Percentiles rank a stretch among this genome's conserved stretches.
These are phyloP conservation scores for Microtus ochrogaster DNA, from an alignment of 2,113 vertebrate species.

Conservation along the genomic window DNA sequence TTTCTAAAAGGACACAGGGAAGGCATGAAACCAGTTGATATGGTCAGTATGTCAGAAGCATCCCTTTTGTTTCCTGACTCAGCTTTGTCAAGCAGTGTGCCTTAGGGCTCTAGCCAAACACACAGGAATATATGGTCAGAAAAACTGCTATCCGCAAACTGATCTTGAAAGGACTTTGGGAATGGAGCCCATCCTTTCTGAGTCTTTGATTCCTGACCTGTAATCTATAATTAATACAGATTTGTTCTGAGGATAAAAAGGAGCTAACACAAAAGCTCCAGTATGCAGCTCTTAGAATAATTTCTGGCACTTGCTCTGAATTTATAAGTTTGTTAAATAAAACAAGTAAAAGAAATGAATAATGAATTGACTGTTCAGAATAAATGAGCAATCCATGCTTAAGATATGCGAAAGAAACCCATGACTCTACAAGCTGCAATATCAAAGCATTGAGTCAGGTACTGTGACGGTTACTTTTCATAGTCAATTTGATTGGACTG, in stretches of 20 bases:
- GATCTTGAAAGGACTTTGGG: not conserved
- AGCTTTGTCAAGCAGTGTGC: not conserved
- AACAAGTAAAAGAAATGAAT: slow-evolving; percentile 38
- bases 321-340: slow-evolving; percentile 43
- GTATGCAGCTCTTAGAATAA: not conserved
- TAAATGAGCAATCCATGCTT: not conserved
- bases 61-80: not conserved
- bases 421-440: not conserved
- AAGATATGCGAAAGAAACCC: not conserved
- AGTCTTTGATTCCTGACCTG: slow-evolving; percentile 4
- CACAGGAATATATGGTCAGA: not conserved
- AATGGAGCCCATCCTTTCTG: not conserved
- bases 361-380: not conserved
- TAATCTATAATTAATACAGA: not conserved
- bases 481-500: not conserved
- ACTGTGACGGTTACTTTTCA: not conserved
- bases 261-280: not conserved
- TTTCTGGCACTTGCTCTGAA: not conserved
- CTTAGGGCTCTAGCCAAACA: not conserved
- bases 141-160: not conserved
- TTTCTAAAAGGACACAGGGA: slow-evolving; percentile 4
- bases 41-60: not conserved
- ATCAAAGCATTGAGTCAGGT: not conserved
- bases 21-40: not conserved
- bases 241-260: slow-evolving; percentile 53